Evolutionary conservation across 2,797 vertebrate genomes (phyloP).

Genomic region (Pitangus sulphuratus): DNA sequence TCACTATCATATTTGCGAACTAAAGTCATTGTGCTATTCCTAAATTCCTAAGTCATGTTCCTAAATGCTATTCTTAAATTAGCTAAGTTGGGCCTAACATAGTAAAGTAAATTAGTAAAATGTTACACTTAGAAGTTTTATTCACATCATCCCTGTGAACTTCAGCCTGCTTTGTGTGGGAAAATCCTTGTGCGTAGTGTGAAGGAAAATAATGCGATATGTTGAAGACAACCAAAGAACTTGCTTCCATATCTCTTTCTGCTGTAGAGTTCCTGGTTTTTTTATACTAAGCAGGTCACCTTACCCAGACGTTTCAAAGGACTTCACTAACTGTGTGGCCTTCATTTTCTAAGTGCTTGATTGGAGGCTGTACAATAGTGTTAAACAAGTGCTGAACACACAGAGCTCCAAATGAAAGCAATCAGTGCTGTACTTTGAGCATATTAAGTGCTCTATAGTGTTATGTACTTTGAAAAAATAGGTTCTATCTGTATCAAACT

Average conservation of each 20-base stretch:
- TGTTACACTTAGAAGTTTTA: background rate
- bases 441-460: conserved; percentile 61
- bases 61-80: background rate
- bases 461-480: conserved; percentile 59
- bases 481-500: conserved; percentile 50
- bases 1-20: background rate
- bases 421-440: conserved; percentile 55
- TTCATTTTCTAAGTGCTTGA: conserved; percentile 63
- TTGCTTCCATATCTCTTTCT: conserved; percentile 1
- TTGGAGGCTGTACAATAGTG: conserved; percentile 27
- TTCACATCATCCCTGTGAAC: background rate
- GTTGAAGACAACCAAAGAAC: background rate
- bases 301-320: conserved; percentile 26
- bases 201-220: background rate
- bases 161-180: background rate
- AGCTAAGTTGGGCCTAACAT: background rate
- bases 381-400: conserved; percentile 66
- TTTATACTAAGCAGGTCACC: conserved; percentile 16
- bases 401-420: conserved; percentile 66
- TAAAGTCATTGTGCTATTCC: background rate
- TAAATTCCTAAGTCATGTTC: background rate
- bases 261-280: background rate
- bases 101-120: background rate
- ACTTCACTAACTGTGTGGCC: conserved; percentile 52
- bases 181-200: background rate